A percentile compares a stretch with the other conserved stretches of the same genome.
phyloP scores from a whole-genome alignment of 2,797 vertebrate genomes.

The Sphenodon punctatus region DNA sequence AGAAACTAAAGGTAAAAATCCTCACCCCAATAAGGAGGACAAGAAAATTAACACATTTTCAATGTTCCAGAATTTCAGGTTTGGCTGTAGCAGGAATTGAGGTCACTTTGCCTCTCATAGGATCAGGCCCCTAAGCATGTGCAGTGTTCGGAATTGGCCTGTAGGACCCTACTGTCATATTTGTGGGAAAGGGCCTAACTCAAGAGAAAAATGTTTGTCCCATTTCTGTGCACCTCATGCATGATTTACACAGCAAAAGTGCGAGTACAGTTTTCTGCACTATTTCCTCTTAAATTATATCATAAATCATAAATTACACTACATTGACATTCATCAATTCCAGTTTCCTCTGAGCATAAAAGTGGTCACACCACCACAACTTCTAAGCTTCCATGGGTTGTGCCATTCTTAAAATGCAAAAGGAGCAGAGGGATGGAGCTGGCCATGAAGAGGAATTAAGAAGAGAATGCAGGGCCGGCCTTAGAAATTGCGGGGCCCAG shows the following conservation, averaged over 20 bases:
- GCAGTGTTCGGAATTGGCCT: background rate
- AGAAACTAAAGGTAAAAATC: background rate
- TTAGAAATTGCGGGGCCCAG: no score
- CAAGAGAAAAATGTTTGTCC: background rate
- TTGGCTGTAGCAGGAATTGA: background rate
- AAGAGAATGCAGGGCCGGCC: background rate
- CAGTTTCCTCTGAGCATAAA: background rate
- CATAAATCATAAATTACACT: slow-evolving; percentile 23
- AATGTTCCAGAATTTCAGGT: background rate
- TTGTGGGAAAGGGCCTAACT: background rate
- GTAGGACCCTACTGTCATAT: background rate
- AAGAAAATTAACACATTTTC: accelerated
- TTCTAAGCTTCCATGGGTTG: background rate
- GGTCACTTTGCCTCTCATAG: background rate
- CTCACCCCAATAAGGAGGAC: background rate
- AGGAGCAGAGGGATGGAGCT: background rate
- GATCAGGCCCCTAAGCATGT: background rate
- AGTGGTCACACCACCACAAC: background rate
- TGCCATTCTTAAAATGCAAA: background rate
- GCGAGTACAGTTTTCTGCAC: slow-evolving; percentile 9
- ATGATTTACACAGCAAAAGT: background rate
- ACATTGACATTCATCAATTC: background rate
- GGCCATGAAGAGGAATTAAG: accelerated
- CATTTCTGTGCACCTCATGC: background rate
- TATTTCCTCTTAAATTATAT: slow-evolving; percentile 35